Evolutionary conservation across 2,113 vertebrate species (phyloP).

Genomic region (Trichomycterus rosablanca): DNA sequence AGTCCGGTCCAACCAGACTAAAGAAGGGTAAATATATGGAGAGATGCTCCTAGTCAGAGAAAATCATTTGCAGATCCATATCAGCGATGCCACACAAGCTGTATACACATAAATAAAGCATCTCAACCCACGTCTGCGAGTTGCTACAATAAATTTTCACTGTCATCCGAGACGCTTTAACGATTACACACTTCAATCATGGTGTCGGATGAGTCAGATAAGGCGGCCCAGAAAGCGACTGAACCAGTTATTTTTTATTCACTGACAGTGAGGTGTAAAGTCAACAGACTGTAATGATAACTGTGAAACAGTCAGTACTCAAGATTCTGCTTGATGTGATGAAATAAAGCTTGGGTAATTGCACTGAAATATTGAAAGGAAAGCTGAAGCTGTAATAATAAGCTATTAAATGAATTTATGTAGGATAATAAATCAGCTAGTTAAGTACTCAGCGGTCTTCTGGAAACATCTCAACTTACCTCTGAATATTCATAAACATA

Average conservation of each 20-base stretch:
- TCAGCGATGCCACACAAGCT: neutral
- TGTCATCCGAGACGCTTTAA: slow-evolving; percentile 15
- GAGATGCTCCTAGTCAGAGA: no score
- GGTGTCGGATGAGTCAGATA: slow-evolving; percentile 26
- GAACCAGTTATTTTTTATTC: slow-evolving; percentile 37
- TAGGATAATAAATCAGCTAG: no score
- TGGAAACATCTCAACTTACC: no score
- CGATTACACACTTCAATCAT: slow-evolving; percentile 30
- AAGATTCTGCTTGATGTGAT: neutral
- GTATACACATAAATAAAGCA: no score
- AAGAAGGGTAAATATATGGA: no score
- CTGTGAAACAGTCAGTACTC: neutral
- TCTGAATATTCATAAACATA: no score
- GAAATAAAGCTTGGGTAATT: neutral
- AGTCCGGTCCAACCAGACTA: no score
- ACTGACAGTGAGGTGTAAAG: neutral
- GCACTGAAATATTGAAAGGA: neutral
- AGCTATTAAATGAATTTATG: no score
- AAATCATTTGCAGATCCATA: neutral
- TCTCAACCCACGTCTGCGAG: slow-evolving; percentile 1
- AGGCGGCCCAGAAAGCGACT: slow-evolving; percentile 11
- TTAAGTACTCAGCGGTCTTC: no score
- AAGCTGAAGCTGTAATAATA: no score
- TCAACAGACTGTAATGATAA: neutral
- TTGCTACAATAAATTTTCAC: slow-evolving; percentile 15